Evolutionary conservation across 1,140 invertebrate species (phyloP).

Genomic region (Centruroides vittatus): DNA sequence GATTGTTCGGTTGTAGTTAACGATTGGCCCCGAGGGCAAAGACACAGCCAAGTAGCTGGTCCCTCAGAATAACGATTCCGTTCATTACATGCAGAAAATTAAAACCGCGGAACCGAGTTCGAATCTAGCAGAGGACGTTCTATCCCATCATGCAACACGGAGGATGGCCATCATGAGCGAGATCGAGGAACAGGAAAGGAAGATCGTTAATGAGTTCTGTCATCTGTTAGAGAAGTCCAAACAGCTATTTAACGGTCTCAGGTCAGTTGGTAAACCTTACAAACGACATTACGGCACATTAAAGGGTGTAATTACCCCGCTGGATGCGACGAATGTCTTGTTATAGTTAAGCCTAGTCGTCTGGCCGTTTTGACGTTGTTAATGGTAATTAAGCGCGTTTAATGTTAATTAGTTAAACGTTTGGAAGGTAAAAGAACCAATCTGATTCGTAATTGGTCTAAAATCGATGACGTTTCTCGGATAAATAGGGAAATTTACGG

Average conservation of each 20-base stretch:
- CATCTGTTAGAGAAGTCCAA: constrained; percentile 94
- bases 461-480: no score
- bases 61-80: not conserved
- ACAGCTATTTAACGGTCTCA: constrained; percentile 89
- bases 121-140: constrained; percentile 1
- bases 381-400: no score
- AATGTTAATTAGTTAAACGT: no score
- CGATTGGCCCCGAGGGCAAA: not conserved
- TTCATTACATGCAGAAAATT: not conserved
- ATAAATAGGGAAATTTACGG: no score
- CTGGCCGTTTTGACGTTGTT: no score
- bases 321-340: no score
- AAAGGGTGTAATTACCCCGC: no score
- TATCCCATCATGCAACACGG: constrained; percentile 14
- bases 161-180: constrained; percentile 25
- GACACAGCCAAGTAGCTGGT: not conserved
- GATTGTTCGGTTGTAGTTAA: not conserved
- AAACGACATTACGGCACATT: no score
- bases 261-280: no score
- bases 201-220: constrained; percentile 91
- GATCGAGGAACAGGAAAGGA: constrained; percentile 54
- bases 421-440: no score
- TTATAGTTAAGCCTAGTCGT: no score
- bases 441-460: no score
- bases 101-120: not conserved